A percentile compares a stretch with the other conserved stretches of the same genome.
Evolutionary conservation across 2,797 vertebrate genomes (phyloP).

Genomic region (Hipposideros larvatus): DNA sequence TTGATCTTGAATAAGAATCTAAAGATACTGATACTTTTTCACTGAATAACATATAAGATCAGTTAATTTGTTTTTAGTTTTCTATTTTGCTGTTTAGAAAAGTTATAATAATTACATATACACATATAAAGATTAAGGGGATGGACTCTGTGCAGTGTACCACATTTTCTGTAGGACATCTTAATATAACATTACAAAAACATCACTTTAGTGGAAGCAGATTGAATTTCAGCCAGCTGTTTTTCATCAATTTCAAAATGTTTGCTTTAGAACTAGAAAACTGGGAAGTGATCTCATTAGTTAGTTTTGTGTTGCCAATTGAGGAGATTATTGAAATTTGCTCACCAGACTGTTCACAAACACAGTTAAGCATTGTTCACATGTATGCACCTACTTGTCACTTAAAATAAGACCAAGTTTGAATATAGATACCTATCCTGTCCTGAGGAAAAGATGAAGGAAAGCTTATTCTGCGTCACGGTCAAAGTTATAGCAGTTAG

Average conservation of each 20-base stretch:
- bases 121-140: background rate
- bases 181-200: background rate
- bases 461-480: background rate
- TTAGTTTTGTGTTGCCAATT: background rate
- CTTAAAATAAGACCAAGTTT: background rate
- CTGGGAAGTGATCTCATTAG: slow-evolving; percentile 21
- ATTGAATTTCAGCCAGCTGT: slow-evolving; percentile 40
- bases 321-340: slow-evolving; percentile 39
- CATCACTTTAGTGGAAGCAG: background rate
- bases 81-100: background rate
- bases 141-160: background rate
- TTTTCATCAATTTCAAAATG: slow-evolving; percentile 31
- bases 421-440: background rate
- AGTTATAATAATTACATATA: background rate
- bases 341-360: background rate
- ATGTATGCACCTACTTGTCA: background rate
- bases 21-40: background rate
- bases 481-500: background rate
- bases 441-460: background rate
- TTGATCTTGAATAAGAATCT: background rate
- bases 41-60: background rate
- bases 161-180: background rate
- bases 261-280: slow-evolving; percentile 32
- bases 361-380: background rate
- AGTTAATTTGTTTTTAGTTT: background rate